Evolutionary conservation across 2,113 vertebrate genomes (phyloP).

Genomic region (Hyla sarda): DNA sequence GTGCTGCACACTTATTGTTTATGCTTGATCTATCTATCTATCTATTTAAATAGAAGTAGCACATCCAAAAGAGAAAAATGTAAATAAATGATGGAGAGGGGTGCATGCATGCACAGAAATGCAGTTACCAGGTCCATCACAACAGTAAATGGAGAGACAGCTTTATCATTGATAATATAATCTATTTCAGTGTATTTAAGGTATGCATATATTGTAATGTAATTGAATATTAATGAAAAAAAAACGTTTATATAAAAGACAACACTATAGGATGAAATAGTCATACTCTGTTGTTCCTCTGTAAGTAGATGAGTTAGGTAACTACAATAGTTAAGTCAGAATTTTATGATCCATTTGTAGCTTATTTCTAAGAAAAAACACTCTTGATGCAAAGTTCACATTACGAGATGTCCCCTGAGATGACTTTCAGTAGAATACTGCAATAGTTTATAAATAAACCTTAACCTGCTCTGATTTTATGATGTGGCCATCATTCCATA

Average conservation of each 20-base stretch:
- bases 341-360: constrained; percentile 23
- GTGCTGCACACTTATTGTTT: no score
- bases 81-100: no score
- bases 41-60: no score
- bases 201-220: neutral
- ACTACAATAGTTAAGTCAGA: constrained; percentile 16
- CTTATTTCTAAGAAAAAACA: neutral
- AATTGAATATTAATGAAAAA: neutral
- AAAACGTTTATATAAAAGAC: neutral
- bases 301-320: neutral
- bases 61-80: no score
- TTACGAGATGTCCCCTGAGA: neutral
- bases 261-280: constrained; percentile 22
- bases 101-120: no score
- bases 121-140: no score
- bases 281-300: neutral
- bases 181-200: constrained; percentile 8
- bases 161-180: neutral
- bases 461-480: neutral
- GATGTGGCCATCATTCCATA: neutral
- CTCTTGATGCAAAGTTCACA: constrained; percentile 28
- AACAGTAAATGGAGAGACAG: no score
- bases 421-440: neutral
- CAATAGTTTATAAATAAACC: neutral
- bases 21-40: neutral